These are phyloP conservation scores for Lasioglossum malachurum DNA, from an alignment of 2,888 invertebrate genomes.

Conservation along the genomic window DNA sequence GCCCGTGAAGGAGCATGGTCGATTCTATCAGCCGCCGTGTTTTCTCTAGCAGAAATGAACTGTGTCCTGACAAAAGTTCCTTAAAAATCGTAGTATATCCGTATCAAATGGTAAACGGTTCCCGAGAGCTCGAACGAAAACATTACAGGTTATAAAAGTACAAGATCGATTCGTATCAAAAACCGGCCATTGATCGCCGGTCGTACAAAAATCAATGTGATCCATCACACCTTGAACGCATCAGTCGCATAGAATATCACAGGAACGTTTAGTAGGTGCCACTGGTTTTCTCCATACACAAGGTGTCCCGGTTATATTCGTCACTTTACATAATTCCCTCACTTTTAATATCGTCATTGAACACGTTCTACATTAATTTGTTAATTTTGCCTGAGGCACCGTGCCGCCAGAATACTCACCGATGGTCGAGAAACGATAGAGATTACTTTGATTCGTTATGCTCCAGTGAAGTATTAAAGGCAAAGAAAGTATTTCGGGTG, in stretches of 20 bases:
- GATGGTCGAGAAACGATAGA: neutral
- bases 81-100: conserved; percentile 40
- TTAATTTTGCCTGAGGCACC: neutral
- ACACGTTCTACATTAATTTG: neutral
- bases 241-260: conserved; percentile 65
- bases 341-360: neutral
- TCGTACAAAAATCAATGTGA: conserved; percentile 55
- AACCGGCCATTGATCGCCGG: conserved; percentile 36
- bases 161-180: conserved; percentile 47
- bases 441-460: neutral
- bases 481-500: neutral
- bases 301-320: neutral
- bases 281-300: conserved; percentile 30
- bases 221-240: conserved; percentile 56
- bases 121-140: conserved; percentile 24
- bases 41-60: neutral
- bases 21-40: neutral
- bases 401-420: neutral
- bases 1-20: neutral
- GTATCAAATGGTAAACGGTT: conserved; percentile 49
- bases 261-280: conserved; percentile 66
- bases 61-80: conserved; percentile 12
- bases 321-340: neutral
- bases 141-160: conserved; percentile 53
- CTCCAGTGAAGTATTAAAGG: neutral